Evolutionary conservation across 2,888 invertebrate genomes (phyloP).

Genomic region (Boloria selene): DNA sequence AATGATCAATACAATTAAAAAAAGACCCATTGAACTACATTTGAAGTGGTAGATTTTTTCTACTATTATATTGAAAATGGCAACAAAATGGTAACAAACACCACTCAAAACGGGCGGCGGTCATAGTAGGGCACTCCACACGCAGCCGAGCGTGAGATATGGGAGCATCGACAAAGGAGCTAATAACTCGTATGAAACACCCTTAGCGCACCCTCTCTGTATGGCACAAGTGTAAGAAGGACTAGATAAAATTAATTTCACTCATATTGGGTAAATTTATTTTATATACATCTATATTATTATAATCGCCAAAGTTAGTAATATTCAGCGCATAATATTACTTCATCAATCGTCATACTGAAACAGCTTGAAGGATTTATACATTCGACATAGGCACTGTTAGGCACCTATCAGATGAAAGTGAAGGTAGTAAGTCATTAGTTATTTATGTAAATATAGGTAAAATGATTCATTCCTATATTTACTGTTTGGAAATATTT

Average conservation of each 20-base stretch:
- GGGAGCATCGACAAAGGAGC: constrained; percentile 70
- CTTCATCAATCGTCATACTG: too few species aligned
- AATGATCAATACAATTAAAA: not conserved
- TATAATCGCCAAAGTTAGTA: too few species aligned
- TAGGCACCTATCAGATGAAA: too few species aligned
- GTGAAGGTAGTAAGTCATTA: too few species aligned
- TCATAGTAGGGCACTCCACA: constrained; percentile 52
- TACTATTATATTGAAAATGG: constrained; percentile 7
- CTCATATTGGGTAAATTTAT: constrained; percentile 1
- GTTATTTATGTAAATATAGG: too few species aligned
- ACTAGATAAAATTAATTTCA: not conserved
- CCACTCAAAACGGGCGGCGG: constrained; percentile 36
- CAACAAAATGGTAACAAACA: constrained; percentile 28
- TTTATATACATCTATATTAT: not conserved
- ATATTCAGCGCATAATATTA: too few species aligned
- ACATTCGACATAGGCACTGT: too few species aligned
- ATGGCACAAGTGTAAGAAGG: constrained; percentile 39
- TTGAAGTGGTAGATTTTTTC: constrained; percentile 1
- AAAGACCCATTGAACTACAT: not conserved
- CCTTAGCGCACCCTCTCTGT: constrained; percentile 58
- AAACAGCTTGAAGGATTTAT: too few species aligned
- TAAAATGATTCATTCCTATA: too few species aligned
- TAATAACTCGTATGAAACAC: constrained; percentile 79
- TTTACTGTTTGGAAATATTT: too few species aligned
- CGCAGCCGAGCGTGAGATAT: constrained; percentile 69